phyloP scores from a whole-genome alignment of 1,140 invertebrate genomes.

The Megalonaias nervosa region DNA sequence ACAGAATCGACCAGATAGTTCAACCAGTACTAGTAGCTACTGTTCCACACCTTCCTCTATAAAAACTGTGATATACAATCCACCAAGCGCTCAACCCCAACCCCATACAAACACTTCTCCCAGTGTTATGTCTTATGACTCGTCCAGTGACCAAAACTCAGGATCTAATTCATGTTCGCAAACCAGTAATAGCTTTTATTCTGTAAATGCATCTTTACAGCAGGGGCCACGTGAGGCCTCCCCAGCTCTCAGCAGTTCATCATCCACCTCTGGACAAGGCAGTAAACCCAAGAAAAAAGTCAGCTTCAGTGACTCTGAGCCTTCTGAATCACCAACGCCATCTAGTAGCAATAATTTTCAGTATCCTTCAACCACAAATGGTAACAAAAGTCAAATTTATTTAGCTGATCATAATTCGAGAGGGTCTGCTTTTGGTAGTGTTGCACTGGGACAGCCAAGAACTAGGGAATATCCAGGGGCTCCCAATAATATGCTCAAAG shows the following conservation, averaged over 20 bases:
- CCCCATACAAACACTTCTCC: constrained; percentile 15
- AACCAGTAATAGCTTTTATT: constrained; percentile 20
- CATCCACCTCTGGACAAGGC: constrained; percentile 26
- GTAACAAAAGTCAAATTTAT: background rate
- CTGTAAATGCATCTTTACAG: constrained; percentile 9
- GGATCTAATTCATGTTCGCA: constrained; percentile 24
- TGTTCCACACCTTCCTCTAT: constrained; percentile 63
- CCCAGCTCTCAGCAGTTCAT: constrained; percentile 23
- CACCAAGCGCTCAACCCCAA: constrained; percentile 26
- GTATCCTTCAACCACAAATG: background rate
- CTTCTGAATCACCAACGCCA: constrained; percentile 34
- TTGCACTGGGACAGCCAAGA: background rate
- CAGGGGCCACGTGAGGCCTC: constrained; percentile 8
- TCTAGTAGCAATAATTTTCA: constrained; percentile 22
- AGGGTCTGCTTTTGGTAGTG: background rate
- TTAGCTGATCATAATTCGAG: background rate
- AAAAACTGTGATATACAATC: constrained; percentile 57
- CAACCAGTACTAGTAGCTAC: constrained; percentile 59
- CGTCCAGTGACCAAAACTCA: constrained; percentile 35
- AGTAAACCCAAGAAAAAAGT: constrained; percentile 46
- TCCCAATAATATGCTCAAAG: background rate
- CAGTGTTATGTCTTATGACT: constrained; percentile 30
- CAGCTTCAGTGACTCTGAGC: constrained; percentile 56
- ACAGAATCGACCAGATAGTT: constrained; percentile 55
- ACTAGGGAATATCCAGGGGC: background rate